Percentiles rank a stretch among this genome's conserved stretches.
phyloP scores from a whole-genome alignment of 2,888 invertebrate genomes.

The Oscheius onirici region DNA sequence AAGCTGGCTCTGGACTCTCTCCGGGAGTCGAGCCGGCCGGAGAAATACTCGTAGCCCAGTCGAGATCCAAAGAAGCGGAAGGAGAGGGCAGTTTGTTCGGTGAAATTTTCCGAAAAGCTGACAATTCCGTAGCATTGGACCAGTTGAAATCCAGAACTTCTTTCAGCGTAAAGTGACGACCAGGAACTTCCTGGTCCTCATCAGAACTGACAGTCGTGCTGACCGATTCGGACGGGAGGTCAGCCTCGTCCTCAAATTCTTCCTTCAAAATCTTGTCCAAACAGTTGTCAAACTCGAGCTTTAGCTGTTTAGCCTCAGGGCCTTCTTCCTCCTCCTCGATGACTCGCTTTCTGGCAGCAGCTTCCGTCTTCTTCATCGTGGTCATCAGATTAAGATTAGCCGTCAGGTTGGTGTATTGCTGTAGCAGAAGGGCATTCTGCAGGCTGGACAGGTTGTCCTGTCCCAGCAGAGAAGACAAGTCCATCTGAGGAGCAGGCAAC shows the following conservation, averaged over 20 bases:
- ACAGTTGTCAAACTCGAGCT: slow-evolving; percentile 16
- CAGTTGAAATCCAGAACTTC: slow-evolving; percentile 11
- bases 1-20: slow-evolving; percentile 4
- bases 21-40: slow-evolving; percentile 6
- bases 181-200: slow-evolving; percentile 10
- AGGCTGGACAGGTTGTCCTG: not conserved
- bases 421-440: slow-evolving; percentile 1
- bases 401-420: slow-evolving; percentile 16
- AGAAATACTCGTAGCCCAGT: not conserved
- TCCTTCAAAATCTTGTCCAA: slow-evolving; percentile 26
- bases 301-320: not conserved
- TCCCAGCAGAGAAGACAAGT: not conserved
- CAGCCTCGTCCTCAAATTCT: slow-evolving; percentile 22
- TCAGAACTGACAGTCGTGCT: not conserved
- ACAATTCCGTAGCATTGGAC: not conserved
- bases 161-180: not conserved
- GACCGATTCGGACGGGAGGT: not conserved
- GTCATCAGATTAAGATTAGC: not conserved
- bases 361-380: not conserved
- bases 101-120: slow-evolving; percentile 2
- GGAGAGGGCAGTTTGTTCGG: not conserved
- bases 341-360: not conserved
- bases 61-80: slow-evolving; percentile 1
- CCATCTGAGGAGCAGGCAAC: not conserved
- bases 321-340: not conserved